Base-by-base conservation (phyloP, 2,888 invertebrate genomes). In the Sympetrum striolatum region DNA sequence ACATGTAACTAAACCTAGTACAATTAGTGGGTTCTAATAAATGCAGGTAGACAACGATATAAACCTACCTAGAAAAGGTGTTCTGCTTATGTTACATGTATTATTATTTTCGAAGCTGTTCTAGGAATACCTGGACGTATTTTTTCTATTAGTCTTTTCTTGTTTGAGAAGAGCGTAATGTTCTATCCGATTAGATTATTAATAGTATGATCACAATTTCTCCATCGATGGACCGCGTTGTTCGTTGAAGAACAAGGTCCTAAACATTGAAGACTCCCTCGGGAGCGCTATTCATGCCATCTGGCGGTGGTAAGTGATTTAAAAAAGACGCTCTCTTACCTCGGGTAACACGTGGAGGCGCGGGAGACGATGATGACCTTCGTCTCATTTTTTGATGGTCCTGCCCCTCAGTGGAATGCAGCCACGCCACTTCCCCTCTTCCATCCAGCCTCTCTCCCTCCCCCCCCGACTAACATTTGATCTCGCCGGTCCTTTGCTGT, bases 361-460 rank as follows among this genome's bases (percentile, higher is more conserved):
- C 82, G 82, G 82, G 82, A 86, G 86, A 86, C 6, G 25, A 73
- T 31, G 86, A 64, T 86, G 86, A 86, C 86, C 86, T 86, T 86
- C 86, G 86, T 86, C 86, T 86, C 86, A 86, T 60, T 86, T 60
- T 86, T 53, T 48, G 86, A 58, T 64, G 86, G 86, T 86, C 86
- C 86, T 60, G 86, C 86, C 86, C 86, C 86, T 86, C 60, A n/a
- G 12, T 86, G 86, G 86, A 86, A 86, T 86, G 86, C 64, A 60
- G 86, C 60, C 86, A 86, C 86, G 86, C 86, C 35, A 64, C 86
- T 35, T 60, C 53, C 22, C 25, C 31, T 53, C 82, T 31, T 86
- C 44, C 14, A 12, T 35, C 86, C 60, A 2, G 18, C 37, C 8
- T 12, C n/a, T 10, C 58, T 35, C 58, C 35, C 82, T 22, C 35